phyloP scores from a whole-genome alignment of 2,797 vertebrate genomes.

The Aulostomus chinensis region DNA sequence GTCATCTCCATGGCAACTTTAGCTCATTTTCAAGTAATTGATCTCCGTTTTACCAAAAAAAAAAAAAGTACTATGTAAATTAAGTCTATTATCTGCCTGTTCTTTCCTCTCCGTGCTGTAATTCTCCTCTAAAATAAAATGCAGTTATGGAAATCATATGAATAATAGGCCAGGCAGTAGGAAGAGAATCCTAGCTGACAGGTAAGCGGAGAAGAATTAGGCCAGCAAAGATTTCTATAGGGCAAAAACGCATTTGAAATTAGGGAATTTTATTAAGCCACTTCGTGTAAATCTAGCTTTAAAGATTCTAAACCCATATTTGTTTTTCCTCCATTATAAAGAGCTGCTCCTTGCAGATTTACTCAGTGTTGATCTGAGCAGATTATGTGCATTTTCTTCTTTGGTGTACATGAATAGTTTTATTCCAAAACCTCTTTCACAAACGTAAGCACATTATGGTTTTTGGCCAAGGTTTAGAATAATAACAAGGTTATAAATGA shows the following conservation, averaged over 20 bases:
- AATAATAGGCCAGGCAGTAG: constrained; percentile 30
- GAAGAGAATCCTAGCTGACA: constrained; percentile 23
- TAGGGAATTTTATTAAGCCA: constrained; percentile 3
- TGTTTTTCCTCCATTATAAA: constrained; percentile 1
- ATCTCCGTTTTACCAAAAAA: background rate
- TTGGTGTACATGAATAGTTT: no score
- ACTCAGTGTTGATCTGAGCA: background rate
- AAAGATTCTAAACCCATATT: background rate
- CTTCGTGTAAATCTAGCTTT: background rate
- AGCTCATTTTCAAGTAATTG: no score
- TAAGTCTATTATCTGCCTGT: constrained; percentile 6
- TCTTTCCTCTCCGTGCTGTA: constrained; percentile 3
- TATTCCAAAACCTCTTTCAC: no score
- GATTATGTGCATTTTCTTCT: no score
- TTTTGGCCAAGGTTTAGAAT: background rate
- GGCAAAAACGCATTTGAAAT: constrained; percentile 14
- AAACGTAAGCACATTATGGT: no score
- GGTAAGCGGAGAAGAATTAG: constrained; percentile 24
- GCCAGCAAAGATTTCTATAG: constrained; percentile 17
- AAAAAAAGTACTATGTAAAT: constrained; percentile 17
- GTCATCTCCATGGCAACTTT: no score
- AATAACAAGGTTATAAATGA: background rate
- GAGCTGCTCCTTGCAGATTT: background rate
- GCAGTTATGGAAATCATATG: constrained; percentile 36
- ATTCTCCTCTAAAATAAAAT: constrained; percentile 24